Base-by-base conservation (phyloP, 2,888 invertebrate species). In the Theristus sp. region DNA sequence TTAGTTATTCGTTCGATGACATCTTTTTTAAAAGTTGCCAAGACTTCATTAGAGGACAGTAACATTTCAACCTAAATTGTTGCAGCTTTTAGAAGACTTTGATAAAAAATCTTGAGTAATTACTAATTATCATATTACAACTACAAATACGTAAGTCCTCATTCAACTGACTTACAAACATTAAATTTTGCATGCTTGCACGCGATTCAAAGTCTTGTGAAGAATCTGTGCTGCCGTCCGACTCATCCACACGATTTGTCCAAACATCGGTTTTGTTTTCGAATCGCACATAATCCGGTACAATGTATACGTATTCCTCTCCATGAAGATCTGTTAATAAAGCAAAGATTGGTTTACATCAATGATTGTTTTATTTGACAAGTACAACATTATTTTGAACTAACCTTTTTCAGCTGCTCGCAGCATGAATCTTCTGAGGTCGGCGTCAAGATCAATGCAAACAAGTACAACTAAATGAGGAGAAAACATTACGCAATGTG, bases 1-100 rank as follows among this genome's bases (percentile, higher is more conserved):
- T 65, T 60, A 13, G 61, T 62, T 62, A 66, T 66, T 58, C 66
- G 29, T 24, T 53, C 57, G 47, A 66, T 61, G 0, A 68, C 66
- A 25, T 67, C 64, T 38, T 65, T 64, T 31, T 67, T 67, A 60
- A 68, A 67, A 24, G 60, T 58, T 1, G 64, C 65, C 47, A 65
- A 64, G n/a, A 62, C 57, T 1, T 62, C 65, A 26, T 60, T 30
- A 10, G 47, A 26, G 27, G 54, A 24, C 46, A 60, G 29, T 26
- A 46, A 58, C 61, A 61, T 58, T 38, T 61, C 61, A n/a, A 61
- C 13, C 61, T 61, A 3, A 3, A 49, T n/a, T n/a, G n/a, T n/a
- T n/a, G n/a, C n/a, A n/a, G n/a, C n/a, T n/a, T n/a, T n/a, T n/a
- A n/a, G n/a, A n/a, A n/a, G n/a, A n/a, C n/a, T n/a, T n/a, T n/a